Evolutionary conservation across 2,888 invertebrate genomes (phyloP).

Genomic region (Tillus elongatus): DNA sequence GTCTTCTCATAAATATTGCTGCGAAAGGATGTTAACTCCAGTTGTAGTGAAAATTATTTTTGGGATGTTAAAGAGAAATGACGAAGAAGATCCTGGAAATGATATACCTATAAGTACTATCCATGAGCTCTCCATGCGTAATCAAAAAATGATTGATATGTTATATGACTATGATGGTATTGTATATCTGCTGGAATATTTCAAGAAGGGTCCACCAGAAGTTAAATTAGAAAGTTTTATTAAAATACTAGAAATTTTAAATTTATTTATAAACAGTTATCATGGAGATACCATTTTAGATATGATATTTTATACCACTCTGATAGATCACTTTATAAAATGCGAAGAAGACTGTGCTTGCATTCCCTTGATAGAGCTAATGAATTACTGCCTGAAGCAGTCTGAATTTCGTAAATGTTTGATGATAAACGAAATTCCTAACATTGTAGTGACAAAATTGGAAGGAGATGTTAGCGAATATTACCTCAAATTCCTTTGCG

Average conservation of each 20-base stretch:
- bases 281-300: no score
- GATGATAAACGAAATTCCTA: constrained; percentile 21
- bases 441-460: constrained; percentile 21
- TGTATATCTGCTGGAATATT: constrained; percentile 24
- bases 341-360: not conserved
- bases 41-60: constrained; percentile 25
- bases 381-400: constrained; percentile 20
- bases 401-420: constrained; percentile 24
- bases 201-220: constrained; percentile 19
- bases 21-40: constrained; percentile 30
- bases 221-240: constrained; percentile 9
- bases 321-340: not conserved
- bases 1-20: constrained; percentile 31
- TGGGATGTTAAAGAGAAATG: constrained; percentile 23
- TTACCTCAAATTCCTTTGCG: constrained; percentile 24
- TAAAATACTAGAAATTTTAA: not conserved
- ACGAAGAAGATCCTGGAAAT: constrained; percentile 26
- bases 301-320: not conserved
- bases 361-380: constrained; percentile 20
- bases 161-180: constrained; percentile 22
- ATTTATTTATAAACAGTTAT: not conserved
- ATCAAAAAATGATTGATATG: constrained; percentile 24
- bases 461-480: constrained; percentile 18
- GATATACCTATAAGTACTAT: constrained; percentile 29
- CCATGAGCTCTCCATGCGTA: constrained; percentile 25